Evolutionary conservation across 2,888 invertebrate genomes (phyloP).

Genomic region (Ectobius pallidus): DNA sequence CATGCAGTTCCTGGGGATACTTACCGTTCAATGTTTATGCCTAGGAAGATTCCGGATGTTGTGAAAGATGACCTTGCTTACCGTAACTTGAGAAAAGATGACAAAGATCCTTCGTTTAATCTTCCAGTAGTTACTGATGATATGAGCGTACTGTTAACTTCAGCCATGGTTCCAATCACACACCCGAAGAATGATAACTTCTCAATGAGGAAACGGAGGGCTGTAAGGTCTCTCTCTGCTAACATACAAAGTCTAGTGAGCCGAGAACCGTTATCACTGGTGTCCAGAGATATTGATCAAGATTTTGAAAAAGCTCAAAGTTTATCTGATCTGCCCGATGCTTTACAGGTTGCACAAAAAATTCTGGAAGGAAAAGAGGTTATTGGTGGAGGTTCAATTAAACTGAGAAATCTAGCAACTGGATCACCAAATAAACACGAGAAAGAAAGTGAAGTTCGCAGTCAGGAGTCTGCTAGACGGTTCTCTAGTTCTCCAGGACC

Average conservation of each 20-base stretch:
- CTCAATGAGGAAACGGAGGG: slow-evolving; percentile 74
- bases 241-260: slow-evolving; percentile 81
- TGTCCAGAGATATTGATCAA: slow-evolving; percentile 59
- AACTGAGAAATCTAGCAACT: slow-evolving; percentile 4
- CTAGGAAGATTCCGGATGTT: slow-evolving; percentile 77
- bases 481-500: slow-evolving; percentile 4
- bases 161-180: slow-evolving; percentile 2
- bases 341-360: slow-evolving; percentile 56
- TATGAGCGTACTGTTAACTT: slow-evolving; percentile 17
- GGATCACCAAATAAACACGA: neutral
- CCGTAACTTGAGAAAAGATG: slow-evolving; percentile 82
- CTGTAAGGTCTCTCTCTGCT: slow-evolving; percentile 81
- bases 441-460: neutral
- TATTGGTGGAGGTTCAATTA: slow-evolving; percentile 40
- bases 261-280: slow-evolving; percentile 45
- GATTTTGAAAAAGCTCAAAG: slow-evolving; percentile 67
- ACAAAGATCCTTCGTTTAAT: slow-evolving; percentile 59
- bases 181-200: slow-evolving; percentile 38
- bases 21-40: slow-evolving; percentile 65
- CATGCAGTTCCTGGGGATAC: slow-evolving; percentile 71
- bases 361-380: slow-evolving; percentile 54
- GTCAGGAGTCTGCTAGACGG: neutral
- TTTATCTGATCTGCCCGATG: slow-evolving; percentile 62
- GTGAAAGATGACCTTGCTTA: slow-evolving; percentile 89
- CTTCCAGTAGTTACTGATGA: slow-evolving; percentile 51